Conservation (phyloP, 2,113 vertebrate species). For the Fregetta grallaria region DNA sequence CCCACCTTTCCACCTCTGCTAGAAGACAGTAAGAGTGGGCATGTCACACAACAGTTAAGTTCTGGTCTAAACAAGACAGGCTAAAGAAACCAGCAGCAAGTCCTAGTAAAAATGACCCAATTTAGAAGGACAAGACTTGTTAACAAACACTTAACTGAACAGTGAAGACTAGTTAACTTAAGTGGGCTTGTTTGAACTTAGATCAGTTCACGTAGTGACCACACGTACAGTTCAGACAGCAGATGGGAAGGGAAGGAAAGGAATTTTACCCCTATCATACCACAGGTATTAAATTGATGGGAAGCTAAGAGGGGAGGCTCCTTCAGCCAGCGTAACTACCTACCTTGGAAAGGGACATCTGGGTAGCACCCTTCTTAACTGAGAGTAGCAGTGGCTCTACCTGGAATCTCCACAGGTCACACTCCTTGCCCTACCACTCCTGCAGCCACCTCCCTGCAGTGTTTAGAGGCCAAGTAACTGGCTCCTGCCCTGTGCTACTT, state of each 20-base stretch:
- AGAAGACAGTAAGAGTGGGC: background rate
- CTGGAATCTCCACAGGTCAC: background rate
- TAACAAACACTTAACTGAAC: background rate
- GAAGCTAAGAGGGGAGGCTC: background rate
- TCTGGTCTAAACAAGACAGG: background rate
- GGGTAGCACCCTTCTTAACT: background rate
- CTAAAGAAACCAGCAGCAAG: background rate
- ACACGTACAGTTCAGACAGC: background rate
- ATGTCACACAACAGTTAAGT: background rate
- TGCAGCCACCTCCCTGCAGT: background rate
- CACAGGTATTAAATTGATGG: background rate
- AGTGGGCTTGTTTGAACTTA: background rate
- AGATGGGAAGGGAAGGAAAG: background rate
- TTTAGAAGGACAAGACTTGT: background rate
- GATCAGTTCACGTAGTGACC: background rate
- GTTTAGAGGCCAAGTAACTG: background rate
- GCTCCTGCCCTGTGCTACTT: background rate
- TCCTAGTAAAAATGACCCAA: background rate
- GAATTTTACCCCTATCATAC: background rate
- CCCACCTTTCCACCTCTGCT: background rate
- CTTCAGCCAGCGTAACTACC: background rate
- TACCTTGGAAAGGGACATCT: background rate
- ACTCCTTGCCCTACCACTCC: background rate
- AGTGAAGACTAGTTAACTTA: background rate
- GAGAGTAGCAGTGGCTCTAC: background rate